phyloP scores from a whole-genome alignment of 2,113 vertebrate species.

The Heterotilapia buettikoferi region DNA sequence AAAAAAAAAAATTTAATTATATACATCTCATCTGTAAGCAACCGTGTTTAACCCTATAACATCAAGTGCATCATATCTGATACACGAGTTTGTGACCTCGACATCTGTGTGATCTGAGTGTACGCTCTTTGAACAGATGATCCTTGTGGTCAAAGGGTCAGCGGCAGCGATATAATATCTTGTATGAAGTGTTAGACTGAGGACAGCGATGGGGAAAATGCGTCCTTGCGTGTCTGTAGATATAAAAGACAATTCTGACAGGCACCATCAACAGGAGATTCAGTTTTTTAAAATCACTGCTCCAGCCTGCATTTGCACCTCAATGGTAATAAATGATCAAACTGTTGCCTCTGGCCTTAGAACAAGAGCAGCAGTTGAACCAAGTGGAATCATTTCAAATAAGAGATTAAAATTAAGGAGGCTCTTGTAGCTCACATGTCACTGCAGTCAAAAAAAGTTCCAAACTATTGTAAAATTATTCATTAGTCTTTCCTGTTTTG shows the following conservation, averaged over 20 bases:
- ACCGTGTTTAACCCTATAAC: accelerated
- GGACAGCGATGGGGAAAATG: accelerated
- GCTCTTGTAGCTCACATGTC: background rate
- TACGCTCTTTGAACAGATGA: conserved; percentile 20
- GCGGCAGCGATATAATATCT: conserved; percentile 21
- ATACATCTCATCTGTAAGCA: background rate
- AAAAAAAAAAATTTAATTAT: background rate
- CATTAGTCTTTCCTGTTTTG: background rate
- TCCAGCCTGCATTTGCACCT: conserved; percentile 50
- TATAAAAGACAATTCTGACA: conserved; percentile 43
- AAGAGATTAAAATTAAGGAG: conserved; percentile 29
- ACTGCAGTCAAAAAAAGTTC: conserved; percentile 1
- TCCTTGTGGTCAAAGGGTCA: conserved; percentile 32
- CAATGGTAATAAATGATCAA: conserved; percentile 58
- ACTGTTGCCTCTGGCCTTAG: conserved; percentile 42
- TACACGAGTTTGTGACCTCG: background rate
- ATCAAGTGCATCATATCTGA: background rate
- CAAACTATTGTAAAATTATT: conserved; percentile 33
- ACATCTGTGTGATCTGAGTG: background rate
- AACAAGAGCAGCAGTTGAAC: conserved; percentile 17
- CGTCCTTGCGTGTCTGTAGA: accelerated
- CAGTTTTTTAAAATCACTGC: background rate
- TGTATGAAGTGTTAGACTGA: background rate
- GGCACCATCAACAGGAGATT: conserved; percentile 25
- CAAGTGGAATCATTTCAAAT: conserved; percentile 41